Conservation (phyloP, 2,888 invertebrate species). For the Sinhomidia bicolor region DNA sequence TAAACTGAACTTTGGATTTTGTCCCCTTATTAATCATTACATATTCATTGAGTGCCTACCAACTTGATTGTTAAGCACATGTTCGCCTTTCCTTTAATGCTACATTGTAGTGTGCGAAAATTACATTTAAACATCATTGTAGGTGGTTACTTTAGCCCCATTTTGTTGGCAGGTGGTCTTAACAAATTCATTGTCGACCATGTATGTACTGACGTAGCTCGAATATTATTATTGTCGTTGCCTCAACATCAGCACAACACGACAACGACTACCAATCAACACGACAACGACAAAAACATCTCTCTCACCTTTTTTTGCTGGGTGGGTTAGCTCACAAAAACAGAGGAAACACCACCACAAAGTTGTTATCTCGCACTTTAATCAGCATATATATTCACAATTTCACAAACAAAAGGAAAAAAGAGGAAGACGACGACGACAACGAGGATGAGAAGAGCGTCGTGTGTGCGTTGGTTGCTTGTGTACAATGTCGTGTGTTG, state of each 20-base stretch:
- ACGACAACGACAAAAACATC: neutral
- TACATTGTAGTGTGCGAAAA: neutral
- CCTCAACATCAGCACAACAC: neutral
- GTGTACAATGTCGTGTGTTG: no score
- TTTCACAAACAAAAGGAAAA: slow-evolving; percentile 22
- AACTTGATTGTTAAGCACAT: slow-evolving; percentile 9
- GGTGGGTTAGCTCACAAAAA: neutral
- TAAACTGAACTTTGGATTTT: no score
- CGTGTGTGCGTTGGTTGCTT: no score
- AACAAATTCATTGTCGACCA: slow-evolving; percentile 27
- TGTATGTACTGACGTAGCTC: no score
- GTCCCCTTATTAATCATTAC: slow-evolving; percentile 15
- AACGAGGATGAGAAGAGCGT: neutral
- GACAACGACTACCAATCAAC: neutral
- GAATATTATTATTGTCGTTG: neutral
- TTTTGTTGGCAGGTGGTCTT: slow-evolving; percentile 33
- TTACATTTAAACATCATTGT: neutral
- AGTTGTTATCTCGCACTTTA: slow-evolving; percentile 37
- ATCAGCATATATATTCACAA: slow-evolving; percentile 8
- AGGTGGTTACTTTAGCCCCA: neutral
- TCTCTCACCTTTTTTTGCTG: neutral
- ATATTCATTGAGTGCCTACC: slow-evolving; percentile 31
- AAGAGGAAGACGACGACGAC: neutral
- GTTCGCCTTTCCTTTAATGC: no score
- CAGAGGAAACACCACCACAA: neutral